Conservation (phyloP, 2,113 vertebrate species). For the Burhinus bistriatus region DNA sequence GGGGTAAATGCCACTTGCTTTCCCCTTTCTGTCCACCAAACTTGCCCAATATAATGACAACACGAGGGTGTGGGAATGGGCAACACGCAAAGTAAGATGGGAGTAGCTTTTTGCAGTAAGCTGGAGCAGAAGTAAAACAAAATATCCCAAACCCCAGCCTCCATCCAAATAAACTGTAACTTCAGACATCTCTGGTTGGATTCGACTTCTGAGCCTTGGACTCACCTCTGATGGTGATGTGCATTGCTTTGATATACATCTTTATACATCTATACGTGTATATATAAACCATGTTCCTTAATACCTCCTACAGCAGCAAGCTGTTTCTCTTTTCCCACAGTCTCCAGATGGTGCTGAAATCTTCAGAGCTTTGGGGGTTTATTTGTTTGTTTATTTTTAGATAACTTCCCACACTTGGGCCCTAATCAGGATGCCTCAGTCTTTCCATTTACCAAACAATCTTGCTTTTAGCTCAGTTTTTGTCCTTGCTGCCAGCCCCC, state of each 20-base stretch:
- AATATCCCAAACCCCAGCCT: neutral
- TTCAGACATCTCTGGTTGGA: fast-evolving
- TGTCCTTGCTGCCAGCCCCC: neutral
- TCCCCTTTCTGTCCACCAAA: neutral
- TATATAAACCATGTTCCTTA: neutral
- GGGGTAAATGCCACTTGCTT: neutral
- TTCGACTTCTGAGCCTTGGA: neutral
- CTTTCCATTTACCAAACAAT: neutral
- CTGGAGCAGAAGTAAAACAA: neutral
- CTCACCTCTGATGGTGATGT: neutral
- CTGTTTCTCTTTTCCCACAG: neutral
- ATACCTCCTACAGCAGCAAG: neutral
- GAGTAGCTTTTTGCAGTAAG: neutral
- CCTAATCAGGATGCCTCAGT: neutral
- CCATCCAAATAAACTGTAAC: neutral
- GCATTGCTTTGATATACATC: neutral
- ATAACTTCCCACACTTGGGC: neutral
- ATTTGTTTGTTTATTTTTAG: conserved; percentile 53
- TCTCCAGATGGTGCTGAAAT: conserved; percentile 26
- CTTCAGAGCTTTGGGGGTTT: neutral
- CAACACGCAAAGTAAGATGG: fast-evolving
- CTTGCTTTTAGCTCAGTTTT: neutral
- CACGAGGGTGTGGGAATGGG: fast-evolving
- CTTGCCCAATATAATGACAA: neutral
- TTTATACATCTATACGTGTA: neutral